Conservation (phyloP, 2,888 invertebrate genomes). For the Morinoia aosen region DNA sequence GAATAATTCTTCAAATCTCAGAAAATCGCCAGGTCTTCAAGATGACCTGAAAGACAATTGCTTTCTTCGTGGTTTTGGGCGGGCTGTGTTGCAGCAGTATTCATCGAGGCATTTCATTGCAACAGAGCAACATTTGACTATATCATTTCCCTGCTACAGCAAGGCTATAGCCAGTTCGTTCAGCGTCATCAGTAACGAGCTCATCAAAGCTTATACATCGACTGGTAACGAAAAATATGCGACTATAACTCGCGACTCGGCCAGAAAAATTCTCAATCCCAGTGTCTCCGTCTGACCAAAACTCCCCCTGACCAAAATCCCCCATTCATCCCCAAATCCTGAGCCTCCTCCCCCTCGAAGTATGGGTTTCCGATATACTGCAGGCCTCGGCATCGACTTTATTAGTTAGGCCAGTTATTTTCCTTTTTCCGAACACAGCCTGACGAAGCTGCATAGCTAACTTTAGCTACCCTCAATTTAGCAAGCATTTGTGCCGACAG, state of each 20-base stretch:
- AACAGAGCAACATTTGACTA: not conserved
- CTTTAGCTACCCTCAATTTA: conserved; percentile 23
- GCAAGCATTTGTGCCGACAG: not conserved
- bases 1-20: too few relatives aligned
- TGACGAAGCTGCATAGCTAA: conserved; percentile 26
- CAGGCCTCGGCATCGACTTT: conserved; percentile 54
- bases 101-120: too few relatives aligned
- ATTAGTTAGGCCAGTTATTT: conserved; percentile 38
- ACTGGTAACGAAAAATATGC: not conserved
- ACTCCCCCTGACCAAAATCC: not conserved
- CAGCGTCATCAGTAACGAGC: not conserved
- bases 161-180: not conserved
- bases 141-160: not conserved
- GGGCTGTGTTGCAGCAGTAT: too few relatives aligned
- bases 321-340: not conserved
- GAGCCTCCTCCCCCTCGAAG: not conserved
- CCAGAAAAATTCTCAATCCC: conserved; percentile 12
- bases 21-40: too few relatives aligned
- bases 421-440: conserved; percentile 7
- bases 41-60: too few relatives aligned
- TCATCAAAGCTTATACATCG: not conserved
- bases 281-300: not conserved
- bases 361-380: conserved; percentile 63
- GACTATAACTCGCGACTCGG: not conserved
- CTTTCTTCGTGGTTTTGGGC: too few relatives aligned